Base-by-base conservation (phyloP, 2,113 vertebrate species). In the Entomyzon cyanotis region DNA sequence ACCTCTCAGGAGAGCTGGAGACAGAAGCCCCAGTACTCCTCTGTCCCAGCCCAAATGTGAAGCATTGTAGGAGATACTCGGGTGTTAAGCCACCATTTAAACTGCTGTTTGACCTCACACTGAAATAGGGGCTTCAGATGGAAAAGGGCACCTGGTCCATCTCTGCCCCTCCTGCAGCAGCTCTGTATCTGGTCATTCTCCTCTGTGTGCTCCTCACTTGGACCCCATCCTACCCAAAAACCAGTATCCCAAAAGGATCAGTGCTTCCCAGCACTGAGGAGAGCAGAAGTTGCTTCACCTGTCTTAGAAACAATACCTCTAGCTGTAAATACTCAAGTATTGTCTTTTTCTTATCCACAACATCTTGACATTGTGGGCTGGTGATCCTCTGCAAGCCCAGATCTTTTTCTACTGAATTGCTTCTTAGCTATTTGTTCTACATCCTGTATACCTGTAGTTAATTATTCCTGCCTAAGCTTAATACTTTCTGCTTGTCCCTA, bases 401-500 rank as follows among this genome's bases (percentile, higher is more conserved):
- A 91, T 82, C 93, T 84, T 96, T 95, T 97, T 93, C 91, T 91
- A 77, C 80, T 78, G 86, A 93, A 37, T 90, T 89, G 86, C 89
- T 89, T 78, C 96, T 93, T 92, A 49, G 79, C 86, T 59, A 5
- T 90, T 94, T 94, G 91, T 87, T 89, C 39, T 33, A 56, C 95
- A 91, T 94, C 95, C 96, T 89, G 89, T 78, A 75, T 49, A 84
- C 93, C 77, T 84, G 49, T 39, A 79, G 56, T 95, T 97, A 97
- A 96, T 95, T 97, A 97, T 97, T 94, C 96, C 95, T 97, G 73
- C 47, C 94, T 96, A 97, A 97, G 96, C 95, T 96, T 82, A 92
- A 84, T 82, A 89, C 95, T 93, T 96, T 79, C 82, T 90, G 25
- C 80, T 82, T 81, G 93, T 87, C 76, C 93, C 91, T 96, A 94